Evolutionary conservation across 2,797 vertebrate genomes (phyloP).

Genomic region (Denticeps clupeoides): DNA sequence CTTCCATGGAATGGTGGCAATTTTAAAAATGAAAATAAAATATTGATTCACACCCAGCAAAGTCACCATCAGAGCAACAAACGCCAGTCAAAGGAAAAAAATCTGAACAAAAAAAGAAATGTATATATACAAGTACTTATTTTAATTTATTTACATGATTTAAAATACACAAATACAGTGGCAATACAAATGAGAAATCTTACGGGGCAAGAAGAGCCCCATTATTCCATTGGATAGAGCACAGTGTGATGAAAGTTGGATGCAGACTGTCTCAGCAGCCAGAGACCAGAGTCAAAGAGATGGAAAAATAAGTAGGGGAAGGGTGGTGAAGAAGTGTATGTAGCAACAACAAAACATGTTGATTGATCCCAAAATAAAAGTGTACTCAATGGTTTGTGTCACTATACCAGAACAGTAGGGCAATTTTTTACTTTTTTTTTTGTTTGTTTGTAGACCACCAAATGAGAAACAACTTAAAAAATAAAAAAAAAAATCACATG

Average conservation of each 20-base stretch:
- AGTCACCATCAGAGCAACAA: not conserved
- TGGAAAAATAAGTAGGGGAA: conserved; percentile 11
- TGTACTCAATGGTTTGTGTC: conserved; percentile 35
- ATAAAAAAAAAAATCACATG: conserved; percentile 31
- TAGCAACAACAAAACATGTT: conserved; percentile 15
- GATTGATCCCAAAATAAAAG: conserved; percentile 22
- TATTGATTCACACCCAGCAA: no score
- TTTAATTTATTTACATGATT: conserved; percentile 95
- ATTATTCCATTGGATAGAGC: conserved; percentile 46
- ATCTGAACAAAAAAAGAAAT: no score
- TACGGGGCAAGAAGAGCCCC: conserved; percentile 38
- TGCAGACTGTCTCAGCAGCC: conserved; percentile 21
- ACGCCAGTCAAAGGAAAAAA: not conserved
- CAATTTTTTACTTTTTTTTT: conserved; percentile 12
- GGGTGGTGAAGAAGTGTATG: conserved; percentile 19
- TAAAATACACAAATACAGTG: conserved; percentile 86
- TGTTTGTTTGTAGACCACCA: conserved; percentile 38
- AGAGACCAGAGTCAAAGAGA: conserved; percentile 26
- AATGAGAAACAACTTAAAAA: conserved; percentile 33
- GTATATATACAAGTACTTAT: conserved; percentile 68
- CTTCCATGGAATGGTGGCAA: no score
- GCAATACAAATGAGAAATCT: conserved; percentile 71
- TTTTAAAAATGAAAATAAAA: no score
- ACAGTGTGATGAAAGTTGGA: conserved; percentile 33
- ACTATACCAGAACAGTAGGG: conserved; percentile 13